Percentiles rank a stretch among this genome's conserved stretches.
phyloP scores from a whole-genome alignment of 2,797 vertebrate species.

The Xenopus petersii region DNA sequence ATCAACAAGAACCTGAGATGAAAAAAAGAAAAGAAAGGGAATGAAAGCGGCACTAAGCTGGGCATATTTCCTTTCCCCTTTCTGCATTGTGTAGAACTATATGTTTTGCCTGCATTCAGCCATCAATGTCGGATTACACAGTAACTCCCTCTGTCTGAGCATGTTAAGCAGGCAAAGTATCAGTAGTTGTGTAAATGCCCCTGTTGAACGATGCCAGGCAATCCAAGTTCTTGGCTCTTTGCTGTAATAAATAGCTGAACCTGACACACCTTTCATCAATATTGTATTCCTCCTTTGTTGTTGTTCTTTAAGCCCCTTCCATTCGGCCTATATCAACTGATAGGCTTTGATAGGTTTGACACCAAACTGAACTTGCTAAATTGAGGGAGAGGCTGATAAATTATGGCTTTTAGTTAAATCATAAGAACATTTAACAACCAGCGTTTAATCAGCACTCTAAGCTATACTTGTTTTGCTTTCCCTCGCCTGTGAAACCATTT shows the following conservation, averaged over 20 bases:
- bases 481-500: neutral
- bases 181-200: slow-evolving; percentile 3
- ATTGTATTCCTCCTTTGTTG: neutral
- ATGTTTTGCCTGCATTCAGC: neutral
- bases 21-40: neutral
- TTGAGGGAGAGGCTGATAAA: neutral
- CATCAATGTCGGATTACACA: slow-evolving; percentile 1
- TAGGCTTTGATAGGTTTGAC: neutral
- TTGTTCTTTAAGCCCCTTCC: neutral
- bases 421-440: neutral
- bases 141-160: slow-evolving; percentile 3
- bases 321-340: neutral
- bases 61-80: neutral
- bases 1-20: neutral
- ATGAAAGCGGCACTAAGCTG: neutral
- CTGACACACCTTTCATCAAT: neutral
- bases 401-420: neutral
- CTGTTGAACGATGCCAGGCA: neutral
- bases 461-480: neutral
- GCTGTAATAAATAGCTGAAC: neutral
- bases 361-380: neutral
- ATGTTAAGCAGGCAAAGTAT: neutral
- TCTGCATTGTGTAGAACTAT: neutral
- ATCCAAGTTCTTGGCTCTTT: neutral
- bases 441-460: neutral